These are phyloP conservation scores for Diarsia rubi DNA, from an alignment of 2,888 invertebrate genomes.

Conservation along the genomic window DNA sequence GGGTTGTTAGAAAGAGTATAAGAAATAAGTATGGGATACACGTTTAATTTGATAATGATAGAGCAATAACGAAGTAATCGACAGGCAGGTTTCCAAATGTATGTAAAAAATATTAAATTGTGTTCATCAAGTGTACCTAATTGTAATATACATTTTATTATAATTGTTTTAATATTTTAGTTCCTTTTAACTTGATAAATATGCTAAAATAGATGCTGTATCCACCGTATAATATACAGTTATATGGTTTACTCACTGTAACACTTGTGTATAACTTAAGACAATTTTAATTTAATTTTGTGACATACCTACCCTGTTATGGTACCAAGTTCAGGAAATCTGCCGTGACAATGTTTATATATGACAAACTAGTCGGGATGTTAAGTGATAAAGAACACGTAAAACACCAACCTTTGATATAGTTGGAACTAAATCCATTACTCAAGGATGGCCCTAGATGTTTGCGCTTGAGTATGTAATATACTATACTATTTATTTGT, in stretches of 20 bases:
- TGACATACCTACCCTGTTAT: slow-evolving; percentile 60
- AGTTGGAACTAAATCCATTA: slow-evolving; percentile 79
- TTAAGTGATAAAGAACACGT: slow-evolving; percentile 74
- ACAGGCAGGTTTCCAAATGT: slow-evolving; percentile 84
- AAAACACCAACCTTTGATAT: slow-evolving; percentile 81
- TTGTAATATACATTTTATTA: slow-evolving; percentile 75
- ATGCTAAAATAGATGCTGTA: slow-evolving; percentile 68
- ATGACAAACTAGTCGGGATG: slow-evolving; percentile 74
- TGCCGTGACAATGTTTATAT: slow-evolving; percentile 74
- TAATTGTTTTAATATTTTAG: slow-evolving; percentile 72
- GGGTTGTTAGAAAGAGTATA: slow-evolving; percentile 86
- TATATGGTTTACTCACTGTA: slow-evolving; percentile 65
- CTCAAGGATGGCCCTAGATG: slow-evolving; percentile 85
- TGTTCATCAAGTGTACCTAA: slow-evolving; percentile 80
- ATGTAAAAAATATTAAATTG: slow-evolving; percentile 72
- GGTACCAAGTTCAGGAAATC: slow-evolving; percentile 72
- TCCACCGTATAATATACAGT: slow-evolving; percentile 67
- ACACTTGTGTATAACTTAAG: slow-evolving; percentile 64
- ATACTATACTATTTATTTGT: slow-evolving; percentile 87
- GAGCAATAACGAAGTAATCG: slow-evolving; percentile 80
- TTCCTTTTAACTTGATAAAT: slow-evolving; percentile 72
- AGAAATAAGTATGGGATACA: slow-evolving; percentile 86
- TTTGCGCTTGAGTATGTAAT: slow-evolving; percentile 81
- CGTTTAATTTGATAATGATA: slow-evolving; percentile 82
- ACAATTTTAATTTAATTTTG: slow-evolving; percentile 62